Conservation (phyloP, 2,113 vertebrate genomes). For the Callipepla californica region DNA sequence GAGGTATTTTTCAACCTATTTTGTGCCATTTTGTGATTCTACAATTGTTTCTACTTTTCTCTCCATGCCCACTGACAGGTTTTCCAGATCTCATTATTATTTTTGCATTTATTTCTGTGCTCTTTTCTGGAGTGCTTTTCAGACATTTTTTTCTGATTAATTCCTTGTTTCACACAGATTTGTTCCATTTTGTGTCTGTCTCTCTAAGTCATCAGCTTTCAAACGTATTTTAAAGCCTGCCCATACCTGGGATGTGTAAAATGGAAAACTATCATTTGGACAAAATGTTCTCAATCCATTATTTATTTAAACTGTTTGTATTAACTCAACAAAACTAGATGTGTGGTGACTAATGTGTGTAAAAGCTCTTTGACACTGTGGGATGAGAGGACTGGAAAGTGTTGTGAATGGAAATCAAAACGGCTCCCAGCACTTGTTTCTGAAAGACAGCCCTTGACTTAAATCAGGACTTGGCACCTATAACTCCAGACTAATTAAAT, state of each 20-base stretch:
- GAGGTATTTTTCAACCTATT: no score
- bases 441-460: rapidly evolving
- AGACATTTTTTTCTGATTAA: background rate
- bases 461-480: background rate
- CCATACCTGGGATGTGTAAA: background rate
- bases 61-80: background rate
- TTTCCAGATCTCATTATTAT: background rate
- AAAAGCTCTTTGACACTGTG: background rate
- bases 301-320: background rate
- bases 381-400: background rate
- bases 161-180: background rate
- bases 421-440: background rate
- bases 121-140: background rate
- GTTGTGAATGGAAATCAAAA: background rate
- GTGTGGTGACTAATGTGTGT: background rate
- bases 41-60: background rate
- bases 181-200: background rate
- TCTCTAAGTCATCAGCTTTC: background rate
- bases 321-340: background rate
- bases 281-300: background rate
- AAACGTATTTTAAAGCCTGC: background rate
- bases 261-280: background rate
- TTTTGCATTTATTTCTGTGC: background rate
- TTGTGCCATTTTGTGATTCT: no score
- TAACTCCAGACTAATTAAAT: background rate